Conservation (phyloP, 2,113 vertebrate genomes). For the Serilophus lunatus region DNA sequence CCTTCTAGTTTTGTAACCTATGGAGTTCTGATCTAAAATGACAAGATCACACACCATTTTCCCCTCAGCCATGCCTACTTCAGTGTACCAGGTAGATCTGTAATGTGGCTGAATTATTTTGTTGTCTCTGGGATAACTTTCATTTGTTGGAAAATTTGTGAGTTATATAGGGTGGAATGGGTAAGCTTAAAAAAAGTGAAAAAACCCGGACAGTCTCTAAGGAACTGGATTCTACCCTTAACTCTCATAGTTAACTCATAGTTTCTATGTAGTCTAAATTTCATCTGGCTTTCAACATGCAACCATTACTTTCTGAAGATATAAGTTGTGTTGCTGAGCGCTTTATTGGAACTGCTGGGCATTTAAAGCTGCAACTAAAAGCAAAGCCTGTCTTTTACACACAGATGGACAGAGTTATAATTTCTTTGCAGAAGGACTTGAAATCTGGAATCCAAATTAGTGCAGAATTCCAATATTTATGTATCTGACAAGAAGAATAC, state of each 20-base stretch:
- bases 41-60: not conserved
- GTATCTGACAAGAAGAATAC: not conserved
- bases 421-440: not conserved
- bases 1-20: not conserved
- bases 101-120: not conserved
- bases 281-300: not conserved
- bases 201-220: not conserved
- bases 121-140: not conserved
- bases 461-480: not conserved
- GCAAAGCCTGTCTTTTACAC: not conserved
- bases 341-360: not conserved
- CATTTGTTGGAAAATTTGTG: not conserved
- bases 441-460: not conserved
- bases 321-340: not conserved
- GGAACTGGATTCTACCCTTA: not conserved
- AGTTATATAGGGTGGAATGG: not conserved
- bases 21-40: conserved; percentile 25
- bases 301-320: not conserved
- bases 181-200: not conserved
- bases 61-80: not conserved
- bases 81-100: conserved; percentile 7
- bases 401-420: not conserved
- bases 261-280: not conserved
- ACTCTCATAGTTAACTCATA: not conserved
- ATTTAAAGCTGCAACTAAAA: not conserved